These are phyloP conservation scores for Merodon equestris DNA, from an alignment of 2,888 invertebrate species.

Conservation along the genomic window DNA sequence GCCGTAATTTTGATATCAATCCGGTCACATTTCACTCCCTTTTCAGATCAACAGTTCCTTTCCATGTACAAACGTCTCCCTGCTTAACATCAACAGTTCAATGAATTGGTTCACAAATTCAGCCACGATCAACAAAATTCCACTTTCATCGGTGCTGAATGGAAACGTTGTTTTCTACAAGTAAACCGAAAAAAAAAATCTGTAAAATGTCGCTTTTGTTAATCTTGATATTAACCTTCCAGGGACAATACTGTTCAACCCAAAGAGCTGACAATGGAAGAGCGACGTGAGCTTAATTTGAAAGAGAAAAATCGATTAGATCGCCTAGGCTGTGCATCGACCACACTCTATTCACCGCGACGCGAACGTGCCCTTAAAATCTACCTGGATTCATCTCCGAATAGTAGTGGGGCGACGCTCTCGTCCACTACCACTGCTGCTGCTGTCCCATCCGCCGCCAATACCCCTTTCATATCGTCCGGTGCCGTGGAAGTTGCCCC, in stretches of 20 bases:
- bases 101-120: slow-evolving; percentile 83
- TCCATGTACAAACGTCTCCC: slow-evolving; percentile 83
- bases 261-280: slow-evolving; percentile 82
- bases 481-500: too few species aligned
- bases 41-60: slow-evolving; percentile 79
- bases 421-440: neutral
- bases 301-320: slow-evolving; percentile 82
- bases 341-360: slow-evolving; percentile 81
- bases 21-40: neutral
- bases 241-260: slow-evolving; percentile 83
- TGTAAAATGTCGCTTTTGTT: too few species aligned
- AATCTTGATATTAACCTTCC: slow-evolving; percentile 43
- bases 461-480: too few species aligned
- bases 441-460: too few species aligned
- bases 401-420: slow-evolving; percentile 47
- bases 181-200: too few species aligned
- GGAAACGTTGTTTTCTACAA: slow-evolving; percentile 85
- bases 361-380: slow-evolving; percentile 87
- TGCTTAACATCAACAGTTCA: slow-evolving; percentile 82
- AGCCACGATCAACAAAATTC: slow-evolving; percentile 80
- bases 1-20: neutral
- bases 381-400: slow-evolving; percentile 81
- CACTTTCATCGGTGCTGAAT: slow-evolving; percentile 81
- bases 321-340: slow-evolving; percentile 76
- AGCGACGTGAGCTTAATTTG: slow-evolving; percentile 82